phyloP scores from a whole-genome alignment of 2,888 invertebrate species.

The Drosophila pegasa region DNA sequence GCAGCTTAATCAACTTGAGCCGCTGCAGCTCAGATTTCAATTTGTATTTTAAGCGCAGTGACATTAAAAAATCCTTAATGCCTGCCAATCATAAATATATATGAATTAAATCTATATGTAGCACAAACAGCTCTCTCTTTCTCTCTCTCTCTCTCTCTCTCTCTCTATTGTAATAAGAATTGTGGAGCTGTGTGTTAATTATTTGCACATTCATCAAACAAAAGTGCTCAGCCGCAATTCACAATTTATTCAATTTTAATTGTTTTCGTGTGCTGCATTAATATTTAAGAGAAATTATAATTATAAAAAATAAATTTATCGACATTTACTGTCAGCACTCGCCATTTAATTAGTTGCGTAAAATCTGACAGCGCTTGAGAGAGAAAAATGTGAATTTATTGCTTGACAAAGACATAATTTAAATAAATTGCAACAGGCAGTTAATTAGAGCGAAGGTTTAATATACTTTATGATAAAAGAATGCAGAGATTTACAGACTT shows the following conservation, averaged over 20 bases:
- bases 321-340: conserved; percentile 27
- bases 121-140: background rate
- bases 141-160: no score
- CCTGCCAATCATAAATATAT: background rate
- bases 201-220: conserved; percentile 55
- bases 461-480: background rate
- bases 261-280: conserved; percentile 40
- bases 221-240: conserved; percentile 33
- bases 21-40: conserved; percentile 9
- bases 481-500: background rate
- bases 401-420: background rate
- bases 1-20: conserved; percentile 12
- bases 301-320: conserved; percentile 25
- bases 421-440: background rate
- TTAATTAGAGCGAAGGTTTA: background rate
- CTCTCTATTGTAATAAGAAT: conserved; percentile 35
- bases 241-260: conserved; percentile 62
- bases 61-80: background rate
- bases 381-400: conserved; percentile 23
- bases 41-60: conserved; percentile 12
- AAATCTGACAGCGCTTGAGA: conserved; percentile 30
- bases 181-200: conserved; percentile 53
- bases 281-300: conserved; percentile 15
- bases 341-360: conserved; percentile 44
- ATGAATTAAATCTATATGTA: background rate